phyloP scores from a whole-genome alignment of 2,888 invertebrate genomes.

The Caenorhabditis japonica region DNA sequence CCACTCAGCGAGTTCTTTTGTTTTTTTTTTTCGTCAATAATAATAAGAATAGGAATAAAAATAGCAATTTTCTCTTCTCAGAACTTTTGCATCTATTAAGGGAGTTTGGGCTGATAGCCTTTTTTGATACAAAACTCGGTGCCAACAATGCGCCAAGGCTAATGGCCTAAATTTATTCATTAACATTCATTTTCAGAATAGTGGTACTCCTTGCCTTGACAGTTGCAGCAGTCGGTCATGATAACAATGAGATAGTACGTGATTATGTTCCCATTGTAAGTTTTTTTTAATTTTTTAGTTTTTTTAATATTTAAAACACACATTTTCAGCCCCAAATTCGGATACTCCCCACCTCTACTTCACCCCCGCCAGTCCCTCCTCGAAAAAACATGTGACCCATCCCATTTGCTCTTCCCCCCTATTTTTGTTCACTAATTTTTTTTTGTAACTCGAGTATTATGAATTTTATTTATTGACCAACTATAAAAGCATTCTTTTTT shows the following conservation, averaged over 20 bases:
- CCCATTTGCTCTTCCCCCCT: conserved; percentile 1
- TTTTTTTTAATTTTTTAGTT: neutral
- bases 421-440: conserved; percentile 3
- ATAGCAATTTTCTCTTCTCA: no score
- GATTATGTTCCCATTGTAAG: conserved; percentile 54
- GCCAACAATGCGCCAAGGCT: no score
- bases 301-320: neutral
- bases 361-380: conserved; percentile 53
- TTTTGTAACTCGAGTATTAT: conserved; percentile 26
- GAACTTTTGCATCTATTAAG: no score
- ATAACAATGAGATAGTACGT: conserved; percentile 50
- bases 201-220: conserved; percentile 58
- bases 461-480: conserved; percentile 31
- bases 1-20: no score
- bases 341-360: conserved; percentile 54
- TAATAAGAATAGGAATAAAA: no score
- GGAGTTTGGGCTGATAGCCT: no score
- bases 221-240: conserved; percentile 54
- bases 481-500: conserved; percentile 37
- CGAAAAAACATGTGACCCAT: conserved; percentile 51
- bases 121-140: no score
- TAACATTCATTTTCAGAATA: conserved; percentile 56
- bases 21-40: no score
- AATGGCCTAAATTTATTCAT: neutral
- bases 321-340: conserved; percentile 65